Conservation (phyloP, 2,888 invertebrate genomes). For the Cantharis rustica region DNA sequence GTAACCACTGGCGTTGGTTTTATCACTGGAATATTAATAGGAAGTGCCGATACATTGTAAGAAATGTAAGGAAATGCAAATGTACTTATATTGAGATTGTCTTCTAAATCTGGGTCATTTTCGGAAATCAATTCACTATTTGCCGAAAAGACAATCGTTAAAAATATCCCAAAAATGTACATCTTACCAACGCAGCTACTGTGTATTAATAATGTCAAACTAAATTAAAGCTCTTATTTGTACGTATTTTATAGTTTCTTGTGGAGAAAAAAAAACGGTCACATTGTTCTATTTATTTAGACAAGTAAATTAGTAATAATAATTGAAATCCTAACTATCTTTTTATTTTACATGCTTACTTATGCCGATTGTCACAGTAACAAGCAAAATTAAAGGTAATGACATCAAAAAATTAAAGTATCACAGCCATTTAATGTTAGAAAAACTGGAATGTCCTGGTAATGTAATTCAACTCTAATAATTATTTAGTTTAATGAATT, state of each 20-base stretch:
- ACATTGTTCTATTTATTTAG: neutral
- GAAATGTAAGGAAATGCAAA: neutral
- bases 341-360: neutral
- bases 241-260: neutral
- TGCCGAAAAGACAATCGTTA: neutral
- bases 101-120: neutral
- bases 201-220: neutral
- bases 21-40: constrained; percentile 37
- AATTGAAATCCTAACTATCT: neutral
- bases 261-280: neutral
- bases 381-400: neutral
- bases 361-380: neutral
- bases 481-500: neutral
- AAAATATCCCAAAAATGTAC: neutral
- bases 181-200: neutral
- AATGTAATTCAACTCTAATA: neutral
- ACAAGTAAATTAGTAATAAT: neutral
- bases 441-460: neutral
- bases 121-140: neutral
- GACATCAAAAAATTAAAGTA: neutral
- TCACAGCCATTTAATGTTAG: neutral
- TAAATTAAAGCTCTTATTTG: neutral
- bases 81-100: neutral
- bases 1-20: constrained; percentile 48
- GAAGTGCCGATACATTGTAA: neutral